Evolutionary conservation across 2,113 vertebrate species (phyloP).

Genomic region (Spea multiplicata): DNA sequence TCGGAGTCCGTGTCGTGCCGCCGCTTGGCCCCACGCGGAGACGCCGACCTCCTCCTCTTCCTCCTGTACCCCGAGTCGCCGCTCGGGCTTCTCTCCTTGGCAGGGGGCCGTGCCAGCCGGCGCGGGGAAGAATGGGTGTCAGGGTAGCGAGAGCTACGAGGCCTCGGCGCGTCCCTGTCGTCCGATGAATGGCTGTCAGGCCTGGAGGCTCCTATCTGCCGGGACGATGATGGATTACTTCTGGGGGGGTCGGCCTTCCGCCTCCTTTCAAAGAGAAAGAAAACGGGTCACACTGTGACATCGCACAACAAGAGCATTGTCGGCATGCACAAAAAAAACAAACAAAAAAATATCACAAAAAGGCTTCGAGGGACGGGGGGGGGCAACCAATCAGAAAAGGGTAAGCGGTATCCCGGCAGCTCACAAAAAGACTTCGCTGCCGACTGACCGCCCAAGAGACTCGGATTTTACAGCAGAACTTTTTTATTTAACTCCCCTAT

Average conservation of each 20-base stretch:
- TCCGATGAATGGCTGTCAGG: constrained; percentile 67
- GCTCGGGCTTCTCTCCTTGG: not conserved
- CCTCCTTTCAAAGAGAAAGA: constrained; percentile 53
- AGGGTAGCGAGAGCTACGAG: constrained; percentile 50
- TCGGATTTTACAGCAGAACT: too few relatives aligned
- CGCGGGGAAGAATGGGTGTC: constrained; percentile 58
- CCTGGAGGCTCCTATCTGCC: constrained; percentile 68
- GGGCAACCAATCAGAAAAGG: not conserved
- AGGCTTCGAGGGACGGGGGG: not conserved
- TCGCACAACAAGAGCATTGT: not conserved
- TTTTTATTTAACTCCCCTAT: too few relatives aligned
- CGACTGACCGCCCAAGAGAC: too few relatives aligned
- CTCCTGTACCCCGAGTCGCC: constrained; percentile 50
- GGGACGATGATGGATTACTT: constrained; percentile 70
- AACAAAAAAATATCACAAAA: constrained; percentile 2
- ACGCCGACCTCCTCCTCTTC: constrained; percentile 51
- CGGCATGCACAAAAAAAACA: not conserved
- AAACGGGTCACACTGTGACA: not conserved
- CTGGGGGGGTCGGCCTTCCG: constrained; percentile 55
- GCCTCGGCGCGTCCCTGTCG: constrained; percentile 55
- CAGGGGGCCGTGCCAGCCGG: constrained; percentile 40
- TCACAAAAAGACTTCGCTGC: too few relatives aligned
- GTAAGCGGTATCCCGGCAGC: too few relatives aligned
- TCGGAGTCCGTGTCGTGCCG: constrained; percentile 74
- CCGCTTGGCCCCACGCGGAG: constrained; percentile 58